A percentile compares a stretch with the other conserved stretches of the same genome.
These are phyloP conservation scores for Sphaeridia pumilis DNA, from an alignment of 2,888 invertebrate genomes.

Conservation along the genomic window DNA sequence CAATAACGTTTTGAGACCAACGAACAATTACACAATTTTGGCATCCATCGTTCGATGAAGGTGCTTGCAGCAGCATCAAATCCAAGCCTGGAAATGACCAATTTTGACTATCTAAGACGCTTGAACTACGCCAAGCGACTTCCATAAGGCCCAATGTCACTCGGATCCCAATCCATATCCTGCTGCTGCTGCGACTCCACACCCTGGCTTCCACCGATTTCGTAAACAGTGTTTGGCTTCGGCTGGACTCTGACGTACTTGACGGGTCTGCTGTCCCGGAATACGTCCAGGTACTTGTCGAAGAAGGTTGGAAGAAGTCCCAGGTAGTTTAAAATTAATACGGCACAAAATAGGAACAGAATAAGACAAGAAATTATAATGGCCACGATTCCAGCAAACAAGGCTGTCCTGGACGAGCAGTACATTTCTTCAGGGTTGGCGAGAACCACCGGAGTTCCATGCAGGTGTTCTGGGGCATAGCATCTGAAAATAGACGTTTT, in stretches of 20 bases:
- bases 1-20: too few relatives aligned
- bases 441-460: constrained; percentile 20
- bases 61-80: too few relatives aligned
- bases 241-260: constrained; percentile 30
- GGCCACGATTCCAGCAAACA: constrained; percentile 25
- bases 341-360: constrained; percentile 20
- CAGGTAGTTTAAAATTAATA: constrained; percentile 26
- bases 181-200: constrained; percentile 14
- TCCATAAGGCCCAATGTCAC: constrained; percentile 7
- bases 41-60: too few relatives aligned
- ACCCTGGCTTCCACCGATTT: constrained; percentile 26
- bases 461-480: constrained; percentile 22
- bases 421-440: constrained; percentile 28
- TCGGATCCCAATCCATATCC: constrained; percentile 14
- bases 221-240: constrained; percentile 15
- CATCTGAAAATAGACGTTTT: constrained; percentile 16
- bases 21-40: too few relatives aligned
- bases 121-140: neutral
- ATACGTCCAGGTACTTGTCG: constrained; percentile 20
- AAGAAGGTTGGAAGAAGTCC: constrained; percentile 26
- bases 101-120: too few relatives aligned
- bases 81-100: too few relatives aligned
- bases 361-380: constrained; percentile 26
- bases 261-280: constrained; percentile 22
- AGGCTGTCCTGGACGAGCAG: constrained; percentile 28